Base-by-base conservation (phyloP, 2,797 vertebrate species). In the Nannoperca obscura region DNA sequence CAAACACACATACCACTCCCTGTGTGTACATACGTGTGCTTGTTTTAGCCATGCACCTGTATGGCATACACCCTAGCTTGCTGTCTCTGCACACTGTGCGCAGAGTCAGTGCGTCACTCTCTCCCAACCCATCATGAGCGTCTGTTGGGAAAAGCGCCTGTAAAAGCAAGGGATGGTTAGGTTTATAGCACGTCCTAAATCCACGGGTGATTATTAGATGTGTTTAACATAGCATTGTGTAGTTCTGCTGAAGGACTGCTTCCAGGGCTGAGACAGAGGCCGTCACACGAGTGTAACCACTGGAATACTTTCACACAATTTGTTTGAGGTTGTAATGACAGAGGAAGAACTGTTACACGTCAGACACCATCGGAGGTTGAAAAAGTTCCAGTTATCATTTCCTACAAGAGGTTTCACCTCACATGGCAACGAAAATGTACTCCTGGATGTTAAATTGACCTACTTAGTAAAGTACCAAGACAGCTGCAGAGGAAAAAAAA, bases 11-110 rank as follows among this genome's bases (percentile, higher is more conserved):
- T 90, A 91, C 82, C 85, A 85, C 89, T 81, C 85, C 86, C 81
- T 67, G 86, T 90, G 89, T 81, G 88, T 92, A 86, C 85, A 91
- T 94, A 80, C 90, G 90, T 92, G 92, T 89, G 92, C 83, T 93
- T 93, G 90, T 92, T 92, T 85, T 85, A 82, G 91, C 88, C 88
- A 86, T 91, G 90, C 88, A 68, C 83, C 81, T 76, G 84, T 89
- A 86, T 87, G 92, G 91, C 91, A 78, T 84, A 80, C 82, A 88
- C 88, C 88, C 89, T 84, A 86, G 89, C 94, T 93, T 93, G 85
- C 88, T 88, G 89, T 77, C 89, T 91, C 88, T 90, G 90, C 89
- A 88, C 86, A 80, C 83, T 60, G 80, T 76, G 62, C 63, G 70
- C 77, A 64, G 88, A 81, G 66, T 47, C 80, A 78, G 86, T 22